Conservation (phyloP, 2,113 vertebrate genomes). For the Alouatta palliata region DNA sequence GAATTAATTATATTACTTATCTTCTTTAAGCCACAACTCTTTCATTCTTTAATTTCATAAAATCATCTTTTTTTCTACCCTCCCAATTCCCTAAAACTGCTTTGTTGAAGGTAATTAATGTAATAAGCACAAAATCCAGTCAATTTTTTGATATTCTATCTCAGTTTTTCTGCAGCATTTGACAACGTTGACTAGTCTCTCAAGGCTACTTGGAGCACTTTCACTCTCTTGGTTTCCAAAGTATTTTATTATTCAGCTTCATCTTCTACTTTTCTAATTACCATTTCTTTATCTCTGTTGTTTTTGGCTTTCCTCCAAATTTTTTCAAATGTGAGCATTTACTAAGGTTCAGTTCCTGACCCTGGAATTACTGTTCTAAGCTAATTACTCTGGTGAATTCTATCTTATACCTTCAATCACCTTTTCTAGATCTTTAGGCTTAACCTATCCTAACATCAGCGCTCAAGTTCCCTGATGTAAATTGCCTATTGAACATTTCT, state of each 20-base stretch:
- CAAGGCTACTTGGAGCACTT: neutral
- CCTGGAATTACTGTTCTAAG: neutral
- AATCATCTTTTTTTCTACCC: neutral
- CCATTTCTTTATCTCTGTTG: neutral
- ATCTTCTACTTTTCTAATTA: neutral
- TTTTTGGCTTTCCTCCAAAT: neutral
- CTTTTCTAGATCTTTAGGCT: neutral
- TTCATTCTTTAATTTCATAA: neutral
- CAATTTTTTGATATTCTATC: neutral
- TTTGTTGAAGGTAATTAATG: neutral
- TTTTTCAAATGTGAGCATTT: neutral
- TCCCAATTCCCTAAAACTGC: neutral
- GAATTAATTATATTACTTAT: neutral
- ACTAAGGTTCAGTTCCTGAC: neutral
- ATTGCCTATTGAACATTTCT: neutral
- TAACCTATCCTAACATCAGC: neutral
- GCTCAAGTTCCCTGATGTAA: neutral
- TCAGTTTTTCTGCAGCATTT: neutral
- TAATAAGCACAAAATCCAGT: neutral
- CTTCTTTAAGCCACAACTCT: neutral
- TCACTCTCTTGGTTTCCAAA: neutral
- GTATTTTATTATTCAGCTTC: slow-evolving; percentile 11
- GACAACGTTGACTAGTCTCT: neutral
- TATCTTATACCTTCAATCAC: neutral
- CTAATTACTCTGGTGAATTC: neutral